These are phyloP conservation scores for Falco naumanni DNA, from an alignment of 2,797 vertebrate genomes.

Conservation along the genomic window DNA sequence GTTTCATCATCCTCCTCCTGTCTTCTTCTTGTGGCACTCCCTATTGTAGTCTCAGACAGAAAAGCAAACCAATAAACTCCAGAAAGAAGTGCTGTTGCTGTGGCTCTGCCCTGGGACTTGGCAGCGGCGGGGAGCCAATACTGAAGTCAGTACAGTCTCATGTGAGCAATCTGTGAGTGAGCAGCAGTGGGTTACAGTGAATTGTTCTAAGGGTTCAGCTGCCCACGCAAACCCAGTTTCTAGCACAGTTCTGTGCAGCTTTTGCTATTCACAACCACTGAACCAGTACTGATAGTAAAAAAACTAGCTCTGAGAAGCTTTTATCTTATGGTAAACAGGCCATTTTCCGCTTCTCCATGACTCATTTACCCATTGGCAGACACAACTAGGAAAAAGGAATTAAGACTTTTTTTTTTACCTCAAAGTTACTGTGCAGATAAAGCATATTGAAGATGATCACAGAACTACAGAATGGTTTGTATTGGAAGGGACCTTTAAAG, in stretches of 20 bases:
- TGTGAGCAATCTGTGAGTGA: accelerated
- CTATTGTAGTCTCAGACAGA: not conserved
- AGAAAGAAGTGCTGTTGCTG: not conserved
- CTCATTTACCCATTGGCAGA: not conserved
- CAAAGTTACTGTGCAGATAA: not conserved
- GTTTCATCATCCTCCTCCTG: not conserved
- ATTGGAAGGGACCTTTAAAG: too few relatives aligned
- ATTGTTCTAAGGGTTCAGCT: not conserved
- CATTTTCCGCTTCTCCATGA: not conserved
- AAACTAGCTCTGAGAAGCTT: not conserved
- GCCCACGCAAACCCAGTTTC: not conserved
- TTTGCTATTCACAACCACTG: not conserved
- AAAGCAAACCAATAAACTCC: not conserved
- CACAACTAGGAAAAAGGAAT: not conserved
- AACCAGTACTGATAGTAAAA: not conserved
- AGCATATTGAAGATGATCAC: not conserved
- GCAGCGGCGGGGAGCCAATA: not conserved
- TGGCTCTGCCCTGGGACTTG: not conserved
- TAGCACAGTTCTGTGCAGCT: not conserved
- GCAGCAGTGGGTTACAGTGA: not conserved
- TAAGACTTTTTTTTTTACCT: not conserved
- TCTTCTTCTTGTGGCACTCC: not conserved
- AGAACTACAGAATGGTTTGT: too few relatives aligned
- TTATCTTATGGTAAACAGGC: not conserved
- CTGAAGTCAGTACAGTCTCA: too few relatives aligned